phyloP scores from a whole-genome alignment of 2,888 invertebrate species.

The Agrilus biguttatus region DNA sequence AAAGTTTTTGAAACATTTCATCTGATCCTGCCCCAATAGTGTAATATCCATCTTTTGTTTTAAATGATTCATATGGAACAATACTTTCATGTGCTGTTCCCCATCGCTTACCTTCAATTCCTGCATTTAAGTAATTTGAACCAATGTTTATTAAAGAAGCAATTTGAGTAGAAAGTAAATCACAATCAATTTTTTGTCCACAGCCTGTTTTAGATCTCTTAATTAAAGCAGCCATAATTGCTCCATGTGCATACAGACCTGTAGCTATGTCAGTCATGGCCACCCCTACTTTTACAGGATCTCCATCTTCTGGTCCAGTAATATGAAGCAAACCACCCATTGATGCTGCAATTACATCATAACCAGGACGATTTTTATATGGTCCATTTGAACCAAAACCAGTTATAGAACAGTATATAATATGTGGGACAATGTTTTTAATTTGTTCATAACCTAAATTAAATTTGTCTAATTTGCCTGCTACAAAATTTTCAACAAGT shows the following conservation, averaged over 20 bases:
- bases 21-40: conserved; percentile 84
- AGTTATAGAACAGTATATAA: conserved; percentile 88
- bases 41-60: conserved; percentile 67
- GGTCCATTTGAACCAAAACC: conserved; percentile 86
- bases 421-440: conserved; percentile 50
- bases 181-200: conserved; percentile 89
- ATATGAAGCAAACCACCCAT: conserved; percentile 80
- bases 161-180: conserved; percentile 86
- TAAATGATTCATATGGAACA: conserved; percentile 87
- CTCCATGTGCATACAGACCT: conserved; percentile 87
- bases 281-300: conserved; percentile 83
- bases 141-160: conserved; percentile 79
- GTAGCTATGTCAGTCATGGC: conserved; percentile 88
- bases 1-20: conserved; percentile 60
- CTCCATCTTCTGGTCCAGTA: conserved; percentile 72
- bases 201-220: conserved; percentile 59
- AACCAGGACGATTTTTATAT: conserved; percentile 77
- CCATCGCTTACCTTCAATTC: conserved; percentile 59
- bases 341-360: conserved; percentile 90
- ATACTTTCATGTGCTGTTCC: conserved; percentile 93
- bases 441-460: conserved; percentile 70
- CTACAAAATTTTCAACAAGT: conserved; percentile 85
- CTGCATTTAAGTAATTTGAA: conserved; percentile 79
- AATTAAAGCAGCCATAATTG: conserved; percentile 80
- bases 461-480: conserved; percentile 67